Evolutionary conservation across 2,888 invertebrate genomes (phyloP).

Genomic region (Sipha maydis): DNA sequence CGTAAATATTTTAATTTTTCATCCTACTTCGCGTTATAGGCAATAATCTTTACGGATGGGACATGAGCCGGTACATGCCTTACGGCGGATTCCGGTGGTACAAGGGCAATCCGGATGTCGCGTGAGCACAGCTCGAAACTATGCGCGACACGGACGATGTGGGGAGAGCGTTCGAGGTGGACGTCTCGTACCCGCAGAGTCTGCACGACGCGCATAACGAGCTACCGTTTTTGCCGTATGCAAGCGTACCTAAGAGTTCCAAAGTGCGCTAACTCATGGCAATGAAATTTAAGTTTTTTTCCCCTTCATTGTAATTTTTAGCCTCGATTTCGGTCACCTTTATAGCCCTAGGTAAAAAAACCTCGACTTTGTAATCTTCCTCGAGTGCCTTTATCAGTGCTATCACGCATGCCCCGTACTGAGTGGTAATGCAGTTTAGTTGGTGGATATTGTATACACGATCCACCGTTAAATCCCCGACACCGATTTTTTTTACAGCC

Average conservation of each 20-base stretch:
- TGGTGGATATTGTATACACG: too few species aligned
- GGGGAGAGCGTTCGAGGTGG: background rate
- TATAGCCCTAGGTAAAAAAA: too few species aligned
- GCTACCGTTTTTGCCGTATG: background rate
- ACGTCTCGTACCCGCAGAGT: background rate
- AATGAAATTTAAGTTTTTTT: too few species aligned
- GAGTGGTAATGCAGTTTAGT: too few species aligned
- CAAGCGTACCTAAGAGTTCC: background rate
- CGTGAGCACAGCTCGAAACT: background rate
- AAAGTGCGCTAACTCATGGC: background rate
- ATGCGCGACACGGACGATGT: background rate
- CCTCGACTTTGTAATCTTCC: too few species aligned
- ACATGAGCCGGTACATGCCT: background rate
- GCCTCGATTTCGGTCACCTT: too few species aligned
- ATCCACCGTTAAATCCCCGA: too few species aligned
- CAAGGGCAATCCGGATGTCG: background rate
- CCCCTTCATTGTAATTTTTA: too few species aligned
- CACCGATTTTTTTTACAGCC: too few species aligned
- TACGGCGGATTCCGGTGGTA: background rate
- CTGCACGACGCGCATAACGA: background rate
- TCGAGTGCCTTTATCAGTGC: too few species aligned
- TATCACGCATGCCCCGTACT: too few species aligned
- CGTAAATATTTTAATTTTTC: too few species aligned
- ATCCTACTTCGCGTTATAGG: background rate
- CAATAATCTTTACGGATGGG: background rate